Evolutionary conservation across 2,888 invertebrate species (phyloP), one percentile per base, ranked within the genome.

Genomic region (Augiades crinisus): DNA sequence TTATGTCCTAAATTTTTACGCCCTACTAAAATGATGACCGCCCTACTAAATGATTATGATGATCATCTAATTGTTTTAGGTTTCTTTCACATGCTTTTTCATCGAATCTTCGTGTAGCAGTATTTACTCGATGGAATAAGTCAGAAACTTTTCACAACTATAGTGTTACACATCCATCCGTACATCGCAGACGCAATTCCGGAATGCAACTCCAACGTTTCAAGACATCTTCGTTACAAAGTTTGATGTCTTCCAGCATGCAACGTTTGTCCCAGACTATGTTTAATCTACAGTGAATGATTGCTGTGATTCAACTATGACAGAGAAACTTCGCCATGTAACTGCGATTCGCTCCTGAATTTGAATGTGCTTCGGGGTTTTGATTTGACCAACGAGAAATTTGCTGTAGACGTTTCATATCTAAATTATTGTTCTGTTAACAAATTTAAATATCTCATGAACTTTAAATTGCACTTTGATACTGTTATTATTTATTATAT

Each of bases 271-370:
- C 31, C 12, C 36, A 43, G 49, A 36, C 50, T 33, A 10, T 50
- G 50, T 50, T 36, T 50, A 50, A 50, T 50, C 41, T 50, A 16
- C 30, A 19, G 43, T 50, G 50, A 50, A 50, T 50, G 50, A 50
- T 50, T 50, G 36, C 49, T 17, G 7, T 36, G 43, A 50, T 50
- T 43, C 43, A 50, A 50, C 43, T 50, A 50, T 50, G 43, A 49
- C 49, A 50, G 36, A 30, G 36, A 50, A 50, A 50, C 50, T 50
- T 50, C 36, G 43, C 24, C 10, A 34, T 49, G 49, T 27, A 33
- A 24, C 27, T 27, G 27, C 1, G 24, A 31, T 22, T 24, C 36
- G 45, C 22, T 34, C 10, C 19, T 33, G 34, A 49, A 49, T 41
- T 33, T 24, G 41, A 40, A 49, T 40, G 40, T 14, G 14, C 4